phyloP scores from a whole-genome alignment of 2,888 invertebrate genomes.

The Diadegma fenestrale region DNA sequence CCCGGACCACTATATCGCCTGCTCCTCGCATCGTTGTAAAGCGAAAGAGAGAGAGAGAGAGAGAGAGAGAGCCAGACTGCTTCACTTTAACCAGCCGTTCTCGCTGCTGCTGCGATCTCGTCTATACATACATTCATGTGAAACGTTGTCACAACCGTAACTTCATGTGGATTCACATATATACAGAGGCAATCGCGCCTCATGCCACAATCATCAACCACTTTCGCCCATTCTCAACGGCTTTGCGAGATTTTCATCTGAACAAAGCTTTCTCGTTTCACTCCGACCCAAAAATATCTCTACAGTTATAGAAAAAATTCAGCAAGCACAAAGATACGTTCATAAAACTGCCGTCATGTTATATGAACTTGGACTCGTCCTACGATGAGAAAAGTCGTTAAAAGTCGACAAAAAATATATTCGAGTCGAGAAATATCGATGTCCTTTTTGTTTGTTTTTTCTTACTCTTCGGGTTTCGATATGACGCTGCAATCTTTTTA shows the following conservation, averaged over 20 bases:
- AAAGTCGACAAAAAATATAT: conserved; percentile 26
- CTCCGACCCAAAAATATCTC: conserved; percentile 13
- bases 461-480: conserved; percentile 9
- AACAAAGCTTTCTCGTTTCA: conserved; percentile 60
- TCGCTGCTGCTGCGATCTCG: conserved; percentile 4
- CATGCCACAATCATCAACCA: conserved; percentile 61
- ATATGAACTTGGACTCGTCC: conserved; percentile 33
- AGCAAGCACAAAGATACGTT: background rate
- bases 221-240: conserved; percentile 60
- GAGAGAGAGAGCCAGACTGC: conserved; percentile 10
- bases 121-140: background rate
- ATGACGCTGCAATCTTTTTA: conserved; percentile 32
- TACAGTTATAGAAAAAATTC: background rate
- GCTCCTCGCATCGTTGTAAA: conserved; percentile 26
- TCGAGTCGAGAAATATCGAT: conserved; percentile 48
- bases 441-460: conserved; percentile 11
- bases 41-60: conserved; percentile 37
- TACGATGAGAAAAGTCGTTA: conserved; percentile 53
- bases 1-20: conserved; percentile 21
- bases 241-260: conserved; percentile 62
- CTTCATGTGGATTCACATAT: conserved; percentile 2
- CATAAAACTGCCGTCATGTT: conserved; percentile 31
- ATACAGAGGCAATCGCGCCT: conserved; percentile 40
- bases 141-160: conserved; percentile 2
- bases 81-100: conserved; percentile 55